Base-by-base conservation (phyloP, 2,113 vertebrate genomes). In the Phoenicopterus ruber region DNA sequence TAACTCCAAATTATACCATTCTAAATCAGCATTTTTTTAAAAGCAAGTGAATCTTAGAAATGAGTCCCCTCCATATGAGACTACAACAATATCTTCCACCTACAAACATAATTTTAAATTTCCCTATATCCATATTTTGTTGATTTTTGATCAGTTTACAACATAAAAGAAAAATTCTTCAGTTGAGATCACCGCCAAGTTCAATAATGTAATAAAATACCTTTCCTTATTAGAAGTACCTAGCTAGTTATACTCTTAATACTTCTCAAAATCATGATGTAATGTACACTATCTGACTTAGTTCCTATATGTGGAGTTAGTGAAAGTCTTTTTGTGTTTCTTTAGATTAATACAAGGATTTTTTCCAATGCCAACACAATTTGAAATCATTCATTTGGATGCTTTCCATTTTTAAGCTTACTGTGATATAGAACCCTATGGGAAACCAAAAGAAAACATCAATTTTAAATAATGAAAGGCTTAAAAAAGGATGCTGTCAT, bases 261-360 rank as follows among this genome's bases (percentile, higher is more conserved):
- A 96, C 97, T 98, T 98, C 98, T 98, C 96, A 96, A 97, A 96
- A 95, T 93, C 98, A 98, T 97, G 88, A 95, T 96, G 96, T 98
- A 97, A 97, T 70, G 95, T 97, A 97, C 96, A 94, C 98, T 97
- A 94, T 96, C 97, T 98, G 97, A 97, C 96, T 97, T 98, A 96
- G 97, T 98, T 97, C 97, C 95, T 98, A 83, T 97, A 96, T 97
- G 98, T 98, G 97, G 97, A 97, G 95, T 98, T 97, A 97, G 97
- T 97, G 97, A 90, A 98, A 97, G 98, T 98, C 97, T 97, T 98
- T 98, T 97, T 98, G 96, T 98, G 98, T 98, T 97, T 96, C 97
- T 97, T 97, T 97, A 97, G 97, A 97, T 97, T 96, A 98, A 98
- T 95, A 97, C 97, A 91, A 97, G 93, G 97, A 95, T 97, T 97